Percentiles rank a stretch among this genome's conserved stretches.
These are phyloP conservation scores for Mesitornis unicolor DNA, from an alignment of 2,113 vertebrate species.

Conservation along the genomic window DNA sequence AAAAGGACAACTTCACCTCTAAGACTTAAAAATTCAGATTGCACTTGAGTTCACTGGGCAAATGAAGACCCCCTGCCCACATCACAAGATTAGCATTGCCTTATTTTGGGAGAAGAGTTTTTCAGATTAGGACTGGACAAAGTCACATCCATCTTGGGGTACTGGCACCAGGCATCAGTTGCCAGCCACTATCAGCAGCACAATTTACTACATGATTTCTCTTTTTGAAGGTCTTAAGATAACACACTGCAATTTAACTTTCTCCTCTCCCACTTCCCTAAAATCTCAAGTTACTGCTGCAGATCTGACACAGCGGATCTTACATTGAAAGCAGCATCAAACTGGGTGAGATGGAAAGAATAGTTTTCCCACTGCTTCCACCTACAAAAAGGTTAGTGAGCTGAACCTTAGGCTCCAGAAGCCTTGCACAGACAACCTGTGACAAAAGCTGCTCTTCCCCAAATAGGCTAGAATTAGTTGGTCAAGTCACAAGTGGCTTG, in stretches of 20 bases:
- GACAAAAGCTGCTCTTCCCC: background rate
- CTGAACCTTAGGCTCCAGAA: background rate
- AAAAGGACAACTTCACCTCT: background rate
- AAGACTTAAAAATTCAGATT: background rate
- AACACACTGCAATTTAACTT: background rate
- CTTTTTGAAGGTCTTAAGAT: background rate
- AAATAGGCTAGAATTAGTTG: background rate
- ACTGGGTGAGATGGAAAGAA: background rate
- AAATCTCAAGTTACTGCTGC: background rate
- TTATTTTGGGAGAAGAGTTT: background rate
- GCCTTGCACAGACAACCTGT: background rate
- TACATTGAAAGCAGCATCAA: background rate
- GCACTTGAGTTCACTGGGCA: background rate
- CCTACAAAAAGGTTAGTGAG: background rate
- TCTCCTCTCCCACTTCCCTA: background rate
- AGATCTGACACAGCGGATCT: background rate
- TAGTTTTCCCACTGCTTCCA: background rate
- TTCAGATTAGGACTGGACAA: background rate
- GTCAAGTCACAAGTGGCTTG: background rate
- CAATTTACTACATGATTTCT: background rate
- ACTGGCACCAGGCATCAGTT: background rate
- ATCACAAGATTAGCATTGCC: background rate
- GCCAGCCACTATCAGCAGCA: background rate
- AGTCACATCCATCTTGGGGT: background rate
- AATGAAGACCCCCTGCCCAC: background rate